Evolutionary conservation across 2,797 vertebrate species (phyloP), one percentile per base, ranked within the genome.

Genomic region (Gila robusta): DNA sequence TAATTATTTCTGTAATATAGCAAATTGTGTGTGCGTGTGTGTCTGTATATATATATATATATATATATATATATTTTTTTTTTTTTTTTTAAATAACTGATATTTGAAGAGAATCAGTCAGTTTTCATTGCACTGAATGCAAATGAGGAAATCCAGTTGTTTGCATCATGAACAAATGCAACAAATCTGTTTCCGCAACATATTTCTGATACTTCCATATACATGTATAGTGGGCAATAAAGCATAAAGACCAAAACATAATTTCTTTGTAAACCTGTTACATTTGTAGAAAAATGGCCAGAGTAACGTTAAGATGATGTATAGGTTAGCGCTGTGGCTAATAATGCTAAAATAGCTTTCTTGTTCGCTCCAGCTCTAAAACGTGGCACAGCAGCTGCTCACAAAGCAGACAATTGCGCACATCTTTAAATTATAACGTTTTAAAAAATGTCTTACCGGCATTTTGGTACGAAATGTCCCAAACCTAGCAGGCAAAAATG

Each of bases 381-480:
- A 66, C 69, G 14, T 11, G 16, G 23, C 28, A 72, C 72, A 12
- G n/a, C 6, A 23, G 70, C 26, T 12, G 26, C 6, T 67, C 52
- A 62, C 44, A 12, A 49, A 3, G 7, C 28, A 67, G 23, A 66
- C 47, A 44, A 19, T 28, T 8, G n/a, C 9, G 19, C 10, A 39
- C 7, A 8, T 44, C 5, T 49, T 23, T 9, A 62, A 10, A 81
- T 6, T 16, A 26, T 3, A 23, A 28, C 5, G 17, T 74, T 82
- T 28, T 35, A 35, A 17, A 86, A 0, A 0, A 0, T 7, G n/a
- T 93, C 96, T 95, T 90, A 96, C 96, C 95, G 96, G 96, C 96
- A 96, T 96, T 88, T 91, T 96, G 90, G 92, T 87, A 84, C 89
- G 92, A 86, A 77, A 28, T 37, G 73, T 87, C 91, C 84, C 86